A percentile compares a stretch with the other conserved stretches of the same genome.
These are phyloP conservation scores for Scomberomorus guttatus DNA, from an alignment of 2,797 vertebrate species.

Conservation along the genomic window DNA sequence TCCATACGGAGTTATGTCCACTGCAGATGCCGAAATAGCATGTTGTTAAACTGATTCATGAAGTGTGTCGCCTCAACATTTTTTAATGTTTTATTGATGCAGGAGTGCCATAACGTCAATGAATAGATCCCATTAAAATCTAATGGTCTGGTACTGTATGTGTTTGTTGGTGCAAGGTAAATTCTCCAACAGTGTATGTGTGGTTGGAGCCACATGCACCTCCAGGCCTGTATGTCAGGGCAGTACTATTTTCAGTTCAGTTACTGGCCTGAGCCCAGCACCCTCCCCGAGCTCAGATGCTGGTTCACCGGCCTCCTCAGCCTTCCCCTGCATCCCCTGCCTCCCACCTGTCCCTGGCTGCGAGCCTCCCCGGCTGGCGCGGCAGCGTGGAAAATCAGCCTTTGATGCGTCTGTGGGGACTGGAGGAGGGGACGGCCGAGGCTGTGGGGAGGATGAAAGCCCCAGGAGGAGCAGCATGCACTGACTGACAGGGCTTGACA, in stretches of 20 bases:
- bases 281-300: conserved; percentile 79
- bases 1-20: conserved; percentile 70
- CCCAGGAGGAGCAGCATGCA: conserved; percentile 75
- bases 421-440: conserved; percentile 67
- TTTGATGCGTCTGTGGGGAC: conserved; percentile 86
- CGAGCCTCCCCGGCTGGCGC: conserved; percentile 77
- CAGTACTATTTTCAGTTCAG: conserved; percentile 84
- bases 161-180: conserved; percentile 65
- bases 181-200: conserved; percentile 41
- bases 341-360: conserved; percentile 83
- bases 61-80: conserved; percentile 66
- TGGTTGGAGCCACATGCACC: conserved; percentile 43
- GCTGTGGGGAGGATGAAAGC: conserved; percentile 75
- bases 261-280: conserved; percentile 80
- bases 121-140: conserved; percentile 74
- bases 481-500: conserved; percentile 76
- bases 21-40: conserved; percentile 62
- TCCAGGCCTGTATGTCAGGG: conserved; percentile 64
- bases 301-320: conserved; percentile 73
- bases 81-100: conserved; percentile 76
- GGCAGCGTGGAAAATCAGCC: conserved; percentile 86
- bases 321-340: conserved; percentile 56
- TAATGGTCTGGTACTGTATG: conserved; percentile 56
- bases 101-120: conserved; percentile 65
- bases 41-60: conserved; percentile 77